Evolutionary conservation across 2,113 vertebrate species (phyloP).

Genomic region (Mungos mungo): DNA sequence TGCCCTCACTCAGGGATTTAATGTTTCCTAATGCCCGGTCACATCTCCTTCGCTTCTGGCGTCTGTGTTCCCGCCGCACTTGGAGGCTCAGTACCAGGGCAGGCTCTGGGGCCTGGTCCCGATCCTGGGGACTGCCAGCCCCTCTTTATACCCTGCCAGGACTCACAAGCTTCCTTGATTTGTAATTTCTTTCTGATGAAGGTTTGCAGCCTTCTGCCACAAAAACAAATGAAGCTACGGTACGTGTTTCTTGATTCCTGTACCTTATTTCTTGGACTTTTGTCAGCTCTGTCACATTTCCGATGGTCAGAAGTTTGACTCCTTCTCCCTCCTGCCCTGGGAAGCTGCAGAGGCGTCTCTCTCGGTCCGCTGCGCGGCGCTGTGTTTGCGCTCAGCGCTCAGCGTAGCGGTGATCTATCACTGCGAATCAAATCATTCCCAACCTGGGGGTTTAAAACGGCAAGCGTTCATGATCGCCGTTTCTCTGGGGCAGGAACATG

Average conservation of each 20-base stretch:
- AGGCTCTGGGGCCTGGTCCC: not conserved
- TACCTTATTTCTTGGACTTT: not conserved
- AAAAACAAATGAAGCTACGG: not conserved
- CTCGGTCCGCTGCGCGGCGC: rapidly evolving
- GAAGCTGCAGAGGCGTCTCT: not conserved
- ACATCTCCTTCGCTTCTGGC: not conserved
- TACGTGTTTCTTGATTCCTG: not conserved
- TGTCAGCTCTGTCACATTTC: not conserved
- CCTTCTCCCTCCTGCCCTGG: no score
- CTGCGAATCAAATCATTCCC: not conserved
- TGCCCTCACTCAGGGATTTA: not conserved
- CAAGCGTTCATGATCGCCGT: not conserved
- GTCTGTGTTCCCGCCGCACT: not conserved
- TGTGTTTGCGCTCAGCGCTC: not conserved
- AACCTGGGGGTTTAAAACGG: not conserved
- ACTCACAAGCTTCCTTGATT: not conserved
- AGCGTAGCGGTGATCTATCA: not conserved
- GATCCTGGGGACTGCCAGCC: not conserved
- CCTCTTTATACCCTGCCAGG: not conserved
- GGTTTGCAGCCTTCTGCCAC: not conserved
- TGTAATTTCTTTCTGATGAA: not conserved
- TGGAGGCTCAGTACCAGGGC: not conserved
- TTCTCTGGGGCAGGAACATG: not conserved
- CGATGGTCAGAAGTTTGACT: not conserved
- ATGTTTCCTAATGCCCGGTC: not conserved